Conservation (phyloP, 2,888 invertebrate genomes). For the Acanthococcus lagerstroemiae region DNA sequence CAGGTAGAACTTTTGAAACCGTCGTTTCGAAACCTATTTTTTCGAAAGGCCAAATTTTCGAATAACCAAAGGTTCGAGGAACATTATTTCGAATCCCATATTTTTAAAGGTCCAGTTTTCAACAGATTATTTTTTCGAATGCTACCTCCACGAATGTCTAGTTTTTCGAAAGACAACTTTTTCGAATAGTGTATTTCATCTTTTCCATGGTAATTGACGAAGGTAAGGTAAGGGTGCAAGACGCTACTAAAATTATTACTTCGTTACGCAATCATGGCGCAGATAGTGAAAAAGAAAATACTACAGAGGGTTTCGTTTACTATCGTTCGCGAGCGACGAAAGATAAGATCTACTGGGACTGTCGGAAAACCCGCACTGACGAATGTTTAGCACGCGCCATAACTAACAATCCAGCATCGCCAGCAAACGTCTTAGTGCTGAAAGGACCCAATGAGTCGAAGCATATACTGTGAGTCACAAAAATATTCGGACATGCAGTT, state of each 20-base stretch:
- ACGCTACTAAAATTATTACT: neutral
- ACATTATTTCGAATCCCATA: no score
- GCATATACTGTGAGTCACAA: no score
- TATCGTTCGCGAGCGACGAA: neutral
- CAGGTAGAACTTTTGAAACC: neutral
- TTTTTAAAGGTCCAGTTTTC: neutral
- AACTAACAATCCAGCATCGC: neutral
- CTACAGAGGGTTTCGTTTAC: neutral
- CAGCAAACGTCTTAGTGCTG: neutral
- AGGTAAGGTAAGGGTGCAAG: neutral
- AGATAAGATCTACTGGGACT: neutral
- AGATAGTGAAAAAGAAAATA: neutral
- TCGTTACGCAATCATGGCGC: neutral
- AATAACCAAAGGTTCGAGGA: no score
- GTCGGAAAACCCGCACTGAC: neutral
- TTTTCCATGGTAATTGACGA: neutral
- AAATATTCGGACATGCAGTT: no score
- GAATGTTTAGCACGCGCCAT: neutral
- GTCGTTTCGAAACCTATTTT: neutral
- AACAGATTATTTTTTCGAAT: no score
- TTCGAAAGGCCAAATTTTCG: neutral
- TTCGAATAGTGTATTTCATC: neutral
- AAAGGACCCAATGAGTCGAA: neutral
- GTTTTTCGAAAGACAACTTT: neutral
- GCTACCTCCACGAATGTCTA: neutral